A percentile compares a stretch with the other conserved stretches of the same genome.
Conservation (phyloP, 2,113 vertebrate genomes). For the Neopipo cinnamomea region DNA sequence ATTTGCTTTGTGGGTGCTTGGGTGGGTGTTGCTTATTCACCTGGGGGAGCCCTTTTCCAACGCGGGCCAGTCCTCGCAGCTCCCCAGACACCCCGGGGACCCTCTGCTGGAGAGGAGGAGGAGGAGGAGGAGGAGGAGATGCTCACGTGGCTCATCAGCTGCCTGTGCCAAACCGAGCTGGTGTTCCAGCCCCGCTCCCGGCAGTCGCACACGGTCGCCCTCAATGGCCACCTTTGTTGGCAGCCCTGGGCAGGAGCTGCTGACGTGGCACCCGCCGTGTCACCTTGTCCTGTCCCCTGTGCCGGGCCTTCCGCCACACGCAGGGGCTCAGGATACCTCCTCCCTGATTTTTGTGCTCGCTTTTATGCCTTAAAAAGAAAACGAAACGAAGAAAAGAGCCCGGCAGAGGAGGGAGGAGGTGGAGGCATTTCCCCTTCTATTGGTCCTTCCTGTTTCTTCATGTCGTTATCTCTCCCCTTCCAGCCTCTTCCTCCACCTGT, state of each 20-base stretch:
- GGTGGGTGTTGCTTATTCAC: neutral
- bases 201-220: neutral
- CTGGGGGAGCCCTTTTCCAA: neutral
- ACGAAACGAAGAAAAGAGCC: neutral
- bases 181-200: neutral
- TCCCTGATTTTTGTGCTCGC: neutral
- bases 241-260: neutral
- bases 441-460: neutral
- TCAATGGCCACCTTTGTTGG: neutral
- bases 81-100: rapidly evolving
- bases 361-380: neutral
- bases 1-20: neutral
- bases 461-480: neutral
- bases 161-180: neutral
- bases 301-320: neutral
- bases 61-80: rapidly evolving
- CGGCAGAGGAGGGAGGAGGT: neutral
- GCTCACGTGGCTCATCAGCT: neutral
- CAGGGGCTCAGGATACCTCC: neutral
- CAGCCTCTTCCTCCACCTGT: neutral
- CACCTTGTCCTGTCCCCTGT: neutral
- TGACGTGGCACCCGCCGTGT: neutral
- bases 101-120: neutral
- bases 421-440: neutral
- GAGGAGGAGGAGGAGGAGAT: neutral